Percentiles rank a stretch among this genome's conserved stretches.
Evolutionary conservation across 2,888 invertebrate species (phyloP).

Genomic region (Zhuqinia jingwanae): DNA sequence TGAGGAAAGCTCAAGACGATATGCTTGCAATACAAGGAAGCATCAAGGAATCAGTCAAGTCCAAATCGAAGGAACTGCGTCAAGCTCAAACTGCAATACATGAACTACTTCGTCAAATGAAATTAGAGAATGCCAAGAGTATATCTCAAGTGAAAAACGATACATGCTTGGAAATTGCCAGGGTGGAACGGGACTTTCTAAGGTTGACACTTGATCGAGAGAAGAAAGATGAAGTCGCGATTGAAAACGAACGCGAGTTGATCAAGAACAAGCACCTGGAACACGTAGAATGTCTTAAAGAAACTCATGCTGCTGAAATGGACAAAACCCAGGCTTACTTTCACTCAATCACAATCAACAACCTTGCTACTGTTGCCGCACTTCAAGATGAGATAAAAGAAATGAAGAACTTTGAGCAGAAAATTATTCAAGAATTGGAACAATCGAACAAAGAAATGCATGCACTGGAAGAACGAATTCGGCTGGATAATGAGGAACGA

Average conservation of each 20-base stretch:
- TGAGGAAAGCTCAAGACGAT: conserved; percentile 75
- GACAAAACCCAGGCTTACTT: conserved; percentile 96
- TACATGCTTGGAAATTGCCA: conserved; percentile 86
- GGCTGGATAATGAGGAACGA: conserved; percentile 86
- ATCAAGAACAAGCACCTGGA: conserved; percentile 95
- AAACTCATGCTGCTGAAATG: conserved; percentile 91
- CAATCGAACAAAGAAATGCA: conserved; percentile 65
- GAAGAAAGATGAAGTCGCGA: conserved; percentile 80
- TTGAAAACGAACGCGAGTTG: conserved; percentile 87
- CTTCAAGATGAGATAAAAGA: conserved; percentile 83
- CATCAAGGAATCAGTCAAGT: conserved; percentile 64
- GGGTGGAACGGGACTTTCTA: conserved; percentile 87
- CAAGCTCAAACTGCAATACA: conserved; percentile 70
- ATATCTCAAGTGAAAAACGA: conserved; percentile 84
- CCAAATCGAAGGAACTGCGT: conserved; percentile 71
- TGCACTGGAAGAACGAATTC: conserved; percentile 78
- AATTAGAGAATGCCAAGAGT: conserved; percentile 82
- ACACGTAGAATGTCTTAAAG: conserved; percentile 90
- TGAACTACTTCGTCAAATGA: conserved; percentile 71
- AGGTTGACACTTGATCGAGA: conserved; percentile 84
- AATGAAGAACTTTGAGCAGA: conserved; percentile 69
- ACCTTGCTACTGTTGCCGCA: conserved; percentile 93
- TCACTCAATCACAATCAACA: conserved; percentile 96
- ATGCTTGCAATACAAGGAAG: conserved; percentile 68
- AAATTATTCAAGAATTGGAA: conserved; percentile 55